Percentiles rank a stretch among this genome's conserved stretches.
Conservation (phyloP, 2,888 invertebrate species). For the Eulithis testata region DNA sequence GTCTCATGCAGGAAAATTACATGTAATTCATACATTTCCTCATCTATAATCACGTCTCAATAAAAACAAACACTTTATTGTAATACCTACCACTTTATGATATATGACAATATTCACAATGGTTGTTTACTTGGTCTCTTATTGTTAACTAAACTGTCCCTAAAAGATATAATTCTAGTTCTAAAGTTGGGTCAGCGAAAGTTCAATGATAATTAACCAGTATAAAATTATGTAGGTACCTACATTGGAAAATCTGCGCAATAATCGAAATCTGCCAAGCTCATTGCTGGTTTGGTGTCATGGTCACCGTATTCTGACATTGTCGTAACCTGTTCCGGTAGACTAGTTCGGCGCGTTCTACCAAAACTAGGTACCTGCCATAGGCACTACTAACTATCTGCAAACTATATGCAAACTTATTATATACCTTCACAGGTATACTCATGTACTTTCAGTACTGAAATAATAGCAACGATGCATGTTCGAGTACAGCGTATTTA, state of each 20-base stretch:
- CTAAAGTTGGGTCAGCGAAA: constrained; percentile 31
- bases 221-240: constrained; percentile 33
- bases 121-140: not conserved
- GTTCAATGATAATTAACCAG: constrained; percentile 40
- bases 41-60: constrained; percentile 17
- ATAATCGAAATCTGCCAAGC: constrained; percentile 56
- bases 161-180: not conserved
- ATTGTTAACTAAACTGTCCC: not conserved
- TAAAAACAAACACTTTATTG: constrained; percentile 17
- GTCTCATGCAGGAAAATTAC: constrained; percentile 51
- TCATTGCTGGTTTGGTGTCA: constrained; percentile 56
- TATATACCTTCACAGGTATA: not conserved
- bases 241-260: constrained; percentile 50
- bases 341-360: constrained; percentile 41
- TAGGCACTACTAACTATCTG: not conserved
- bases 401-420: not conserved
- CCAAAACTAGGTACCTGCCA: not conserved
- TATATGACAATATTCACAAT: constrained; percentile 2
- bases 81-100: constrained; percentile 15
- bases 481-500: no score
- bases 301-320: constrained; percentile 53
- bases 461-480: not conserved
- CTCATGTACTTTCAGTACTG: not conserved
- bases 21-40: constrained; percentile 38
- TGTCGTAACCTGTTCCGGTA: constrained; percentile 57